Conservation (phyloP, 2,113 vertebrate genomes). For the Apeltes quadracus region DNA sequence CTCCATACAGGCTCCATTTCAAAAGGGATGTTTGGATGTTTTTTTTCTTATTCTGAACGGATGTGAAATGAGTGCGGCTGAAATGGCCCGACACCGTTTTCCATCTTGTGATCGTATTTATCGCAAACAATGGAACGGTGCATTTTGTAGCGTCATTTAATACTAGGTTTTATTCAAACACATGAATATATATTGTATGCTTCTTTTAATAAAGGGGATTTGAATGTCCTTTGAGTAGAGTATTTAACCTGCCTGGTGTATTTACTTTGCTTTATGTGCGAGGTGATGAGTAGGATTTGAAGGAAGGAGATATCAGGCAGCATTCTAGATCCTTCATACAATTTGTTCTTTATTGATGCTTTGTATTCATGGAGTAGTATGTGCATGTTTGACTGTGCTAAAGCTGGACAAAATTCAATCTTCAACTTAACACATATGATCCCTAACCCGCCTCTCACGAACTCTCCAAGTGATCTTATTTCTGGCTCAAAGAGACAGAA, state of each 20-base stretch:
- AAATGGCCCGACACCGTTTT: constrained; percentile 56
- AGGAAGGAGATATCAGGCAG: constrained; percentile 10
- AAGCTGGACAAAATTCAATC: constrained; percentile 64
- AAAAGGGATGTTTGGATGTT: constrained; percentile 36
- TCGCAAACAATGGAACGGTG: constrained; percentile 18
- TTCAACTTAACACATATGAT: constrained; percentile 68
- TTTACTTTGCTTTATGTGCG: constrained; percentile 4
- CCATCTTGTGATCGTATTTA: constrained; percentile 42
- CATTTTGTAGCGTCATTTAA: constrained; percentile 28
- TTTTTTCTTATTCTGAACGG: constrained; percentile 14
- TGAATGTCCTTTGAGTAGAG: background rate
- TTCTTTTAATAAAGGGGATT: background rate
- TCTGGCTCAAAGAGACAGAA: constrained; percentile 75
- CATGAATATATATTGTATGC: background rate
- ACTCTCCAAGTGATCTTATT: constrained; percentile 76
- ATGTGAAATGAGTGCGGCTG: constrained; percentile 64
- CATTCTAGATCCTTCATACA: constrained; percentile 7
- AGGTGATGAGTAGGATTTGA: constrained; percentile 4
- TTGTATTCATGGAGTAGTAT: constrained; percentile 8
- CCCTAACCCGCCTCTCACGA: constrained; percentile 63
- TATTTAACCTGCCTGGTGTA: constrained; percentile 7
- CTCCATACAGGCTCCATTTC: constrained; percentile 52
- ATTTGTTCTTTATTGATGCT: constrained; percentile 28
- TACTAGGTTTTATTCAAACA: background rate
- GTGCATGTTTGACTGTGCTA: constrained; percentile 46